phyloP scores from a whole-genome alignment of 2,113 vertebrate genomes.

The Cephalopterus ornatus region DNA sequence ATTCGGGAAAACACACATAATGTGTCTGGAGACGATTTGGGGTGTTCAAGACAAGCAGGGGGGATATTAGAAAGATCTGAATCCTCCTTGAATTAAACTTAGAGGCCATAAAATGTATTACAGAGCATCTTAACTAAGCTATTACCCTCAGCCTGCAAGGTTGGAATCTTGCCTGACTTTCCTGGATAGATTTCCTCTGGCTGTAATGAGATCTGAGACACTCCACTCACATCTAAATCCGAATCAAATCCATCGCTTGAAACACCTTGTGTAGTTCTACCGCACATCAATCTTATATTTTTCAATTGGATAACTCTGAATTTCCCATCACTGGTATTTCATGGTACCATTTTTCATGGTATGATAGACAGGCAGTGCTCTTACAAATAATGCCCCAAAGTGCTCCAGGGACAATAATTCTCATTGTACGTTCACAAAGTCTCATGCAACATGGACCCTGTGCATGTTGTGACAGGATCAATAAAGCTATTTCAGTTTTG shows the following conservation, averaged over 20 bases:
- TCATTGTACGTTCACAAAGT: neutral
- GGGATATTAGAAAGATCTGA: rapidly evolving
- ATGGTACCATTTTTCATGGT: no score
- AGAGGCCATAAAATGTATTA: neutral
- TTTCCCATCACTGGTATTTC: neutral
- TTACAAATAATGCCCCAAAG: neutral
- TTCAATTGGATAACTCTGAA: neutral
- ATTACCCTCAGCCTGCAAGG: neutral
- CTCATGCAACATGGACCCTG: neutral
- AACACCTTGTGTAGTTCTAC: neutral
- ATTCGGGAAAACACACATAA: neutral
- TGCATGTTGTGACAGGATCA: neutral
- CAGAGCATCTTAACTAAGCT: neutral
- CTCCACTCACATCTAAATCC: neutral
- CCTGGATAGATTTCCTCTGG: neutral
- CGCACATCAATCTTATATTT: neutral
- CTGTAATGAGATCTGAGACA: neutral
- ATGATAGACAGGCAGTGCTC: neutral
- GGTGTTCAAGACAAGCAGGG: neutral
- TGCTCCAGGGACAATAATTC: neutral
- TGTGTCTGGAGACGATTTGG: neutral
- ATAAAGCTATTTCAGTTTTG: neutral
- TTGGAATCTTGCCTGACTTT: neutral
- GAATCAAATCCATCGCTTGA: neutral
- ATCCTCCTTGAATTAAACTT: neutral